phyloP scores from a whole-genome alignment of 2,113 vertebrate species.

The Cettia cetti region DNA sequence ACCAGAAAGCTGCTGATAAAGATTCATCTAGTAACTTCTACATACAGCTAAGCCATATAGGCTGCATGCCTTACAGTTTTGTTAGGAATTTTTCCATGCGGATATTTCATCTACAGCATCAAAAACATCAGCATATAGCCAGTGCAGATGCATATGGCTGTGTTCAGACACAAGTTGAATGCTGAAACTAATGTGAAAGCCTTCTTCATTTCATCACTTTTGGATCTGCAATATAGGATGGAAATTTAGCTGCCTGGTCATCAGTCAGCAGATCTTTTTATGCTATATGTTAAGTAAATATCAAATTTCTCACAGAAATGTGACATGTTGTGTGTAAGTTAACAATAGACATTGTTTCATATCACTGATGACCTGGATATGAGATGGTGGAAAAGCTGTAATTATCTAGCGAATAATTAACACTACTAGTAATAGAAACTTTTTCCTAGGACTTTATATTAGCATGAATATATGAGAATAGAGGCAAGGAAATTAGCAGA shows the following conservation, averaged over 20 bases:
- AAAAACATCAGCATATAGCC: not conserved
- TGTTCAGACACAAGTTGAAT: not conserved
- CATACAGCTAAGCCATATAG: not conserved
- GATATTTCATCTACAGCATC: not conserved
- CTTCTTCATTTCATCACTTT: not conserved
- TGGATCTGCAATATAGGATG: not conserved
- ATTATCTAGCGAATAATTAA: not conserved
- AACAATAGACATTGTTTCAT: not conserved
- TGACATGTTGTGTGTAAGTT: not conserved
- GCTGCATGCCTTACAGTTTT: not conserved
- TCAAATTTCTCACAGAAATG: not conserved
- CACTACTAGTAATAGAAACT: not conserved
- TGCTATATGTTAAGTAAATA: not conserved
- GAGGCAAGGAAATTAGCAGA: not conserved
- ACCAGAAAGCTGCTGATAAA: not conserved
- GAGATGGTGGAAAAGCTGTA: not conserved
- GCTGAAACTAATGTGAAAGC: not conserved
- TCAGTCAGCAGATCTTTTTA: not conserved
- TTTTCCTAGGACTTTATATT: not conserved
- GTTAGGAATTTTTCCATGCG: not conserved
- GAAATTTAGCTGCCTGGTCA: not conserved
- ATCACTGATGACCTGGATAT: not conserved
- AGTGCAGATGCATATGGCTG: not conserved
- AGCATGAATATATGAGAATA: not conserved
- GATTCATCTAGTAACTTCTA: not conserved